phyloP scores from a whole-genome alignment of 2,888 invertebrate genomes.

The Agyllia agylla region DNA sequence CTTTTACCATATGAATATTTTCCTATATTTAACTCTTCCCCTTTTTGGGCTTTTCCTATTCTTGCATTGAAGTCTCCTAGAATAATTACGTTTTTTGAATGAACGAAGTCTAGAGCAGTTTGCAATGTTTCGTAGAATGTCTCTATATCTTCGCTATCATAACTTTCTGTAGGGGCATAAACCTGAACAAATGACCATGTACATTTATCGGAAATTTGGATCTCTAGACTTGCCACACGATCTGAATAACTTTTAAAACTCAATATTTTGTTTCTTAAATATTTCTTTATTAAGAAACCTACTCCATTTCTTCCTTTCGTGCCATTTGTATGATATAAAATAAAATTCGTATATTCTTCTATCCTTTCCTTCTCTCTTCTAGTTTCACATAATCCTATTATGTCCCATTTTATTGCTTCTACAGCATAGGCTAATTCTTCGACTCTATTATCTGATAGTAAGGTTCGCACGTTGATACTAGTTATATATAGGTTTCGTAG shows the following conservation, averaged over 20 bases:
- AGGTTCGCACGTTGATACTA: conserved; percentile 25
- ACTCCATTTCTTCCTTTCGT: conserved; percentile 64
- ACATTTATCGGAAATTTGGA: conserved; percentile 21
- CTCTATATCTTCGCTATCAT: background rate
- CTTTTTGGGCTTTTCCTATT: background rate
- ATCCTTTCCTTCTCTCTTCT: conserved; percentile 66
- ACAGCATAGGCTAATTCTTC: conserved; percentile 53
- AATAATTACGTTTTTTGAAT: background rate
- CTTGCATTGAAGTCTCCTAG: background rate
- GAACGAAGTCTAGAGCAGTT: background rate
- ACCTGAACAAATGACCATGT: conserved; percentile 44
- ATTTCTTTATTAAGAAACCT: conserved; percentile 68
- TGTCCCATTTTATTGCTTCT: conserved; percentile 63
- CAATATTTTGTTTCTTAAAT: conserved; percentile 44
- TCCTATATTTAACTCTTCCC: background rate
- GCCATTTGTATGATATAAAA: conserved; percentile 59
- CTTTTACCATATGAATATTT: background rate
- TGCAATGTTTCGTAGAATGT: background rate
- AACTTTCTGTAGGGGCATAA: conserved; percentile 18
- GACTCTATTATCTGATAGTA: conserved; percentile 35
- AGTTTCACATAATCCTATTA: conserved; percentile 66
- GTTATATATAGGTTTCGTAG: background rate
- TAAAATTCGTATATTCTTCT: conserved; percentile 69
- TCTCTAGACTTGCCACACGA: conserved; percentile 56
- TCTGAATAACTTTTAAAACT: conserved; percentile 63